Conservation (phyloP, 2,888 invertebrate species). For the Ferrisia virgata region DNA sequence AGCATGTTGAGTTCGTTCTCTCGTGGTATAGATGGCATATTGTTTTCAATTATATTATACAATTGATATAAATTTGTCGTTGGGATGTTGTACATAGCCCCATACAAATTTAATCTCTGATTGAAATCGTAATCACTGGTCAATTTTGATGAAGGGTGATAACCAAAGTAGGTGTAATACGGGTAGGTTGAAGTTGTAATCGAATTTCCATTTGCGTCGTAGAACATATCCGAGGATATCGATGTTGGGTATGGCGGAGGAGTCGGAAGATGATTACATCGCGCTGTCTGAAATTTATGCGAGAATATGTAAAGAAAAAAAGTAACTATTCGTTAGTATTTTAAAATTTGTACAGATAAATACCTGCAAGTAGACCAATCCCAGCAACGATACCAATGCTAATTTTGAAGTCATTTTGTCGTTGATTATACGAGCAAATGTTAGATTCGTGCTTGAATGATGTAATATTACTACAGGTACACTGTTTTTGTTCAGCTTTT, state of each 20-base stretch:
- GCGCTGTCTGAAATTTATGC: neutral
- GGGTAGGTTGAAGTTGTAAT: neutral
- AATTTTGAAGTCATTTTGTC: neutral
- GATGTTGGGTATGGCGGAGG: neutral
- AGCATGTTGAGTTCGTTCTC: neutral
- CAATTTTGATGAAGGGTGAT: neutral
- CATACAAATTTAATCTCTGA: neutral
- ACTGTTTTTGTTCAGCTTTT: neutral
- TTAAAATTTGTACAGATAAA: neutral
- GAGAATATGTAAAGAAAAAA: neutral
- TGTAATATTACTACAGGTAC: neutral
- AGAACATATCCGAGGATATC: neutral
- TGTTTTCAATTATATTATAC: slow-evolving; percentile 1
- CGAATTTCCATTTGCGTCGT: neutral
- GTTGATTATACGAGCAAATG: neutral
- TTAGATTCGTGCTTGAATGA: neutral
- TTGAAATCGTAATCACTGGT: neutral
- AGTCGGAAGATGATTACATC: neutral
- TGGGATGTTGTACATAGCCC: neutral
- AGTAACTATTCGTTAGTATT: neutral
- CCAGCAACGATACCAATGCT: neutral
- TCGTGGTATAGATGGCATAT: neutral
- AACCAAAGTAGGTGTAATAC: neutral
- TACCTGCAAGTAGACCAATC: slow-evolving; percentile 8
- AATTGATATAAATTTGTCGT: neutral